phyloP scores from a whole-genome alignment of 1,140 invertebrate genomes.

The Berghia stephanieae region DNA sequence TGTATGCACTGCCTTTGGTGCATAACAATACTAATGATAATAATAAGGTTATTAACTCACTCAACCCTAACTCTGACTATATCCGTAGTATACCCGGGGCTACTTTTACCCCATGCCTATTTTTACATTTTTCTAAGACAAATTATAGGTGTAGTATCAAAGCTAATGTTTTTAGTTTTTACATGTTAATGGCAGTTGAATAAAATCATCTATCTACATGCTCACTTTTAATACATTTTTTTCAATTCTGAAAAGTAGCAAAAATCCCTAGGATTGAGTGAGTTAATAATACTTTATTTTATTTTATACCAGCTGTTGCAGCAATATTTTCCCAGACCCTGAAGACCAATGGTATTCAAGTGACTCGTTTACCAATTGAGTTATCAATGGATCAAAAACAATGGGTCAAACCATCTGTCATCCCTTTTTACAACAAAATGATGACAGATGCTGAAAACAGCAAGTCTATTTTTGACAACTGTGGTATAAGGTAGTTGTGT shows the following conservation, averaged over 20 bases:
- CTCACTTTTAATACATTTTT: not conserved
- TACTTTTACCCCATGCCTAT: too few relatives aligned
- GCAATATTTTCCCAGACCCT: conserved; percentile 19
- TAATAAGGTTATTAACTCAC: too few relatives aligned
- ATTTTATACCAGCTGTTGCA: conserved; percentile 1
- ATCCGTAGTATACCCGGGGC: too few relatives aligned
- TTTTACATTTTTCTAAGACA: too few relatives aligned
- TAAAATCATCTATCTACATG: not conserved
- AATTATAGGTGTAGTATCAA: too few relatives aligned
- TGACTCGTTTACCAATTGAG: conserved; percentile 23
- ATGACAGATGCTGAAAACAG: not conserved
- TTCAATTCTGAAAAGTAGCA: not conserved
- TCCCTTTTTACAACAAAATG: conserved; percentile 10
- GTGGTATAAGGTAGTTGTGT: conserved; percentile 18
- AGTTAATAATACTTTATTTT: not conserved
- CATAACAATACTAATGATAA: too few relatives aligned
- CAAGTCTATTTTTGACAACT: not conserved
- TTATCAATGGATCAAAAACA: conserved; percentile 5
- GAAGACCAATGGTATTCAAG: conserved; percentile 1
- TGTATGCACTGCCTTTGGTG: too few relatives aligned
- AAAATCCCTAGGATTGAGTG: not conserved
- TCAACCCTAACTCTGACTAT: too few relatives aligned
- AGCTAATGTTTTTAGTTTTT: not conserved
- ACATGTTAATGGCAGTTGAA: not conserved
- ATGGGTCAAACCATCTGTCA: conserved; percentile 22